A percentile compares a stretch with the other conserved stretches of the same genome.
Conservation (phyloP, 1,140 invertebrate species). For the Cherax quadricarinatus region DNA sequence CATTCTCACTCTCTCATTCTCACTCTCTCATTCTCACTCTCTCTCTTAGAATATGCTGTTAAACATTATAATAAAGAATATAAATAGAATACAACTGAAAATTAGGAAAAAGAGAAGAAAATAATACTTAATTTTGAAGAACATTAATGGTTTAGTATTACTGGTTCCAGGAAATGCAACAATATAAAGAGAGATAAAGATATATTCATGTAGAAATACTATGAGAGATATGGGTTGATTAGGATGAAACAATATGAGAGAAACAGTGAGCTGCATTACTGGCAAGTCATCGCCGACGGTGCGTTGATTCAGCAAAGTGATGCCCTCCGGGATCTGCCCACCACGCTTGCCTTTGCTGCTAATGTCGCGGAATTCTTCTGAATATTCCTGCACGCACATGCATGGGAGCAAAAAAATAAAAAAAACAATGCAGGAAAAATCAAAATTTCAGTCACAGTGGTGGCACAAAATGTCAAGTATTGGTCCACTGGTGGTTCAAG, state of each 20-base stretch:
- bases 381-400: constrained; percentile 87
- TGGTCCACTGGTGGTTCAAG: constrained; percentile 19
- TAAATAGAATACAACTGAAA: too few relatives aligned
- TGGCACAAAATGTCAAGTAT: constrained; percentile 31
- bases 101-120: too few relatives aligned
- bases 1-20: too few relatives aligned
- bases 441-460: constrained; percentile 25
- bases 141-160: not conserved
- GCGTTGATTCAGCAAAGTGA: constrained; percentile 97
- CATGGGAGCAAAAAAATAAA: constrained; percentile 35
- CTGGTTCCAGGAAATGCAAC: not conserved
- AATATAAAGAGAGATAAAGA: not conserved
- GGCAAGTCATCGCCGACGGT: constrained; percentile 95
- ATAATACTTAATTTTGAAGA: too few relatives aligned
- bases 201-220: not conserved
- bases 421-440: constrained; percentile 27
- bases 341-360: constrained; percentile 89
- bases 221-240: not conserved
- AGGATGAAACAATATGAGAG: constrained; percentile 72
- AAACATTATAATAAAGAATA: too few relatives aligned
- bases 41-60: too few relatives aligned
- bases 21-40: too few relatives aligned
- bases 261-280: constrained; percentile 82
- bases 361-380: constrained; percentile 97
- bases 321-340: constrained; percentile 89